Base-by-base conservation (phyloP, 2,888 invertebrate genomes). In the Drosophila anomelani region DNA sequence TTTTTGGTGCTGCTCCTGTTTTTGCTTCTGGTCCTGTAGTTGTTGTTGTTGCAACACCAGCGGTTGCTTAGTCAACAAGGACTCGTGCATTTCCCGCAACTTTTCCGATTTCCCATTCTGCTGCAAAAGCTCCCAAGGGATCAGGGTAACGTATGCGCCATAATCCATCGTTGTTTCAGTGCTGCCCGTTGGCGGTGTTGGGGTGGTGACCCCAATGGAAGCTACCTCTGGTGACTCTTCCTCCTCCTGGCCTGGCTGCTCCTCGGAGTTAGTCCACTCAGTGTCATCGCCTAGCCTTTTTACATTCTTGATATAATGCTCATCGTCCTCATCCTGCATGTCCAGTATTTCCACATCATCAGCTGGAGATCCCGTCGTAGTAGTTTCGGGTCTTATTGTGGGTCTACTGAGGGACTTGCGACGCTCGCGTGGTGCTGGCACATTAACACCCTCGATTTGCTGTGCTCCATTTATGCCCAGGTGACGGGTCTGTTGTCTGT, bases 401-500 rank as follows among this genome's bases (percentile, higher is more conserved):
- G 49, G 8, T 20, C 17, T 29, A 10, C 20, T 38, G 2, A 72
- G 29, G 12, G 72, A 74, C 20, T 87, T 84, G 12, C 90, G 81
- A 17, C 88, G 83, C 20, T 86, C 90, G 53, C 91, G 78, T 29
- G 79, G 74, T 44, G 78, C 70, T 29, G 80, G 71, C 20, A 86
- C 59, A 29, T 85, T 75, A 43, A 86, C 81, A 12, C 85, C 91
- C 10, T 85, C 82, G 29, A 90, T 86, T 75, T 91, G 88, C 63
- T 90, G 85, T 56, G 82, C 90, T 53, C 92, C 92, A 80, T 92
- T 92, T 68, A 96, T 95, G 10, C 97, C 97, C 58, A 97, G 94
- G 91, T 97, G 97, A 64, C 94, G 94, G 88, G 96, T 96, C 93
- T 97, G 97, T 90, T 97, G 97, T 81, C 96, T 96, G 92, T 17